Percentiles rank a stretch among this genome's conserved stretches.
Conservation (phyloP, 2,888 invertebrate species). For the Lysandra coridon region DNA sequence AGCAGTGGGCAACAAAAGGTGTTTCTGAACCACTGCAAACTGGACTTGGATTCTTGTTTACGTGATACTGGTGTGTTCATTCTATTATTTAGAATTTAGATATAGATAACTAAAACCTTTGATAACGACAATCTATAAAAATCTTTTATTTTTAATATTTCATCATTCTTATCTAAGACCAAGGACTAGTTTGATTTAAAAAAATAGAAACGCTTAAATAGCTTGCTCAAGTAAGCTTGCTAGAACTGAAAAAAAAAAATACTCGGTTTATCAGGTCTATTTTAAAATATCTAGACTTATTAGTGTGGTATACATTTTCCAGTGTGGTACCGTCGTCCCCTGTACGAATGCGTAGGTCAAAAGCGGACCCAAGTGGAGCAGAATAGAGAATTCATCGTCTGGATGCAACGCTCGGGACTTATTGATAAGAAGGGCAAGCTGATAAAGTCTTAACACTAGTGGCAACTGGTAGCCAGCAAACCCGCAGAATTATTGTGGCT, state of each 20-base stretch:
- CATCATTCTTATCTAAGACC: no score
- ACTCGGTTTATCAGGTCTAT: no score
- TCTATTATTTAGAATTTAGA: no score
- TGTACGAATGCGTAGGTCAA: slow-evolving; percentile 64
- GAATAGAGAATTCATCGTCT: slow-evolving; percentile 63
- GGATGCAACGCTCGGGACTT: slow-evolving; percentile 69
- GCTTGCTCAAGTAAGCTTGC: no score
- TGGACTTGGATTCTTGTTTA: slow-evolving; percentile 61
- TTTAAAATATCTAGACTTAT: background rate
- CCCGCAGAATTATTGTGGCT: no score
- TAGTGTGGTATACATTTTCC: background rate
- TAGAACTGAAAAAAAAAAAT: no score
- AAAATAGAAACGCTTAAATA: no score
- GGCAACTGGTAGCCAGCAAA: background rate
- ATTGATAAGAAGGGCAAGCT: slow-evolving; percentile 61
- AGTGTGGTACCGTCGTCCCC: slow-evolving; percentile 47
- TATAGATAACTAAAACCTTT: no score
- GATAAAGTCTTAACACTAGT: slow-evolving; percentile 43
- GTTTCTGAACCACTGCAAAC: slow-evolving; percentile 65
- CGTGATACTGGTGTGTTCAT: slow-evolving; percentile 51
- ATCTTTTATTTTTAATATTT: no score
- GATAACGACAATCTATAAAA: background rate
- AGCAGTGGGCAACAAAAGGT: slow-evolving; percentile 48
- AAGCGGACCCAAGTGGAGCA: slow-evolving; percentile 61
- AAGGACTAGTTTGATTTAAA: no score